Evolutionary conservation across 2,888 invertebrate genomes (phyloP).

Genomic region (Polia nebulosa): DNA sequence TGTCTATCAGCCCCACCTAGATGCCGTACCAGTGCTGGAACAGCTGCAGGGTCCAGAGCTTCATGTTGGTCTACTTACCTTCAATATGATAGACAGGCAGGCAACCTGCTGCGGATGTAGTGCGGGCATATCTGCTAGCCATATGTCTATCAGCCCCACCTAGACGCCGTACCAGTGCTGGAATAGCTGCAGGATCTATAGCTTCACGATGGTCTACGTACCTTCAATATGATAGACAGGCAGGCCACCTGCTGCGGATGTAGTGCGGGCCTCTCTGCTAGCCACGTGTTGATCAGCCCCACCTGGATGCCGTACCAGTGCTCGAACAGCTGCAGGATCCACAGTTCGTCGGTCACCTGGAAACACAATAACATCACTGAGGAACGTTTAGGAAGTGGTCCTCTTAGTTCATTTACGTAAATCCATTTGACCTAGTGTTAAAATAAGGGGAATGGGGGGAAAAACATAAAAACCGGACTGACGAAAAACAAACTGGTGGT

Average conservation of each 20-base stretch:
- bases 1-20: conserved; percentile 98
- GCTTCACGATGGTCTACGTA: not conserved
- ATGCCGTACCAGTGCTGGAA: conserved; percentile 98
- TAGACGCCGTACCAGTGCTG: conserved; percentile 99
- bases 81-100: conserved; percentile 97
- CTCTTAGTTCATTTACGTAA: too few species aligned
- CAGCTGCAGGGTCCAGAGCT: conserved; percentile 88
- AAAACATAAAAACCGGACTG: too few species aligned
- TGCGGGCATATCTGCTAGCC: conserved; percentile 98
- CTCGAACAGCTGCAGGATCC: conserved; percentile 93
- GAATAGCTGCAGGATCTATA: conserved; percentile 90
- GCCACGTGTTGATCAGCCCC: conserved; percentile 98
- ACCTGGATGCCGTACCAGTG: conserved; percentile 99
- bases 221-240: conserved; percentile 94
- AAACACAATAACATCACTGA: conserved; percentile 4
- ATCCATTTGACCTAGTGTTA: too few species aligned
- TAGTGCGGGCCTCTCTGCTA: conserved; percentile 97
- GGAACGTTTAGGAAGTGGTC: too few species aligned
- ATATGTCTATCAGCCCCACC: conserved; percentile 97
- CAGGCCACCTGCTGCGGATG: conserved; percentile 99
- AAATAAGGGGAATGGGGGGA: too few species aligned
- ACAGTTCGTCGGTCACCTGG: conserved; percentile 92
- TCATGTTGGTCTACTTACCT: conserved; percentile 16
- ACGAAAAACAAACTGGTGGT: too few species aligned
- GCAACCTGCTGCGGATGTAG: conserved; percentile 99